Evolutionary conservation across 2,888 invertebrate genomes (phyloP), one percentile per base, ranked within the genome.

Genomic region (Proisotoma minuta): DNA sequence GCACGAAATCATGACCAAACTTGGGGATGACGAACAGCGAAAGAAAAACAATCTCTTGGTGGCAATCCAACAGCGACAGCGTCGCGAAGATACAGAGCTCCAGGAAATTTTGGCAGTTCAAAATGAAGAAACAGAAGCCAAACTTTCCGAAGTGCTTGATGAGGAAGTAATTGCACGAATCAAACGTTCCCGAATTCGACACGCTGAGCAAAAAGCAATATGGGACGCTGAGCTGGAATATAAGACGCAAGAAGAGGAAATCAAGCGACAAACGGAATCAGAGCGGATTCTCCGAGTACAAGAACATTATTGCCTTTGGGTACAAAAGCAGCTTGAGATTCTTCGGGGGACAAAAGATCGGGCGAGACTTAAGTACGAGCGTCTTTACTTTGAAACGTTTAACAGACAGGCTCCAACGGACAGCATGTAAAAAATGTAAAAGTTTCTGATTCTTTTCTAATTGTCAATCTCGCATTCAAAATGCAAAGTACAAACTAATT

Each of bases 21-120:
- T 65, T 12, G 39, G 23, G 1, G 20, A 48, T 18, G 58, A 61
- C 15, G 59, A 65, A 34, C 24, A 52, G 3, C 48, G 29, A 24
- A 50, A 39, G 29, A 47, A 51, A 3, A 57, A 61, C 24, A 56
- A 59, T 5, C 59, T 65, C 0, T 27, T 22, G 1, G 8, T 48
- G 2, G 49, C 39, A 57, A 28, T 64, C 18, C 23, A 57, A 18
- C 49, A 47, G 3, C 10, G 43, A 26, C 27, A 20, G 12, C 22
- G 48, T 10, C 20, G 48, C 3, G 60, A 64, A 28, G 57, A 64
- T 27, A 20, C 28, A 15, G 49, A 60, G 3, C 52, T 64, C 1
- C 27, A 43, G 15, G 24, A 28, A 3, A 3, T 40, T 12, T 60
- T 60, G 29, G 57, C 57, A 1, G 22, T 12, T 39, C 57, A 60